Percentiles rank a stretch among this genome's conserved stretches.
Conservation (phyloP, 2,888 invertebrate genomes). For the Frankliniella fusca region DNA sequence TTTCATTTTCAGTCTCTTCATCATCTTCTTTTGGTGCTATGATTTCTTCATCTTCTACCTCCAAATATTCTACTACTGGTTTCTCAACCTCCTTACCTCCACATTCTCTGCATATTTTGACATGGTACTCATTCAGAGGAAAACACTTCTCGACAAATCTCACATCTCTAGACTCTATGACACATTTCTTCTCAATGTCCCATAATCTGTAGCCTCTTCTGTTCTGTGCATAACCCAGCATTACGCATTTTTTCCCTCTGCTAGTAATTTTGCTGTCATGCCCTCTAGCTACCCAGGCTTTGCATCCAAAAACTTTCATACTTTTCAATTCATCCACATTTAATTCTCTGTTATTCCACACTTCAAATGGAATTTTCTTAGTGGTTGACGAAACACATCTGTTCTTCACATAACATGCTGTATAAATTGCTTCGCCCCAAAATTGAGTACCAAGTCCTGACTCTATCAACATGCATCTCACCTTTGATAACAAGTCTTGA, state of each 20-base stretch:
- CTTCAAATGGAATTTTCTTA: too few species aligned
- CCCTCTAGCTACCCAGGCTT: background rate
- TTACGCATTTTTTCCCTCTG: background rate
- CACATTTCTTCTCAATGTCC: background rate
- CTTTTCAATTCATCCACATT: background rate
- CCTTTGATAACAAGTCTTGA: conserved; percentile 41
- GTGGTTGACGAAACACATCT: conserved; percentile 36
- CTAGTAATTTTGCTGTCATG: background rate
- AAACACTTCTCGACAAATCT: background rate
- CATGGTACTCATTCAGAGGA: background rate
- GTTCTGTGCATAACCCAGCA: background rate
- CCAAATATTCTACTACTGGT: too few species aligned
- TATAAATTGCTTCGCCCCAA: conserved; percentile 39
- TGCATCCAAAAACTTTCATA: background rate
- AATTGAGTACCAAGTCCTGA: conserved; percentile 37
- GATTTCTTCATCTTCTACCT: too few species aligned
- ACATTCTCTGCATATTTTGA: background rate
- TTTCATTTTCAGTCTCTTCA: background rate
- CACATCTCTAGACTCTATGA: background rate
- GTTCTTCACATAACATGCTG: conserved; percentile 39
- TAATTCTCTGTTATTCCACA: background rate
- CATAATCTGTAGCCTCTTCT: background rate
- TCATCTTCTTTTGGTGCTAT: too few species aligned
- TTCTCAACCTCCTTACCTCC: too few species aligned
- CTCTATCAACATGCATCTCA: conserved; percentile 40